Evolutionary conservation across 2,888 invertebrate species (phyloP), one percentile per base, ranked within the genome.

Genomic region (Dynastes hyllus): DNA sequence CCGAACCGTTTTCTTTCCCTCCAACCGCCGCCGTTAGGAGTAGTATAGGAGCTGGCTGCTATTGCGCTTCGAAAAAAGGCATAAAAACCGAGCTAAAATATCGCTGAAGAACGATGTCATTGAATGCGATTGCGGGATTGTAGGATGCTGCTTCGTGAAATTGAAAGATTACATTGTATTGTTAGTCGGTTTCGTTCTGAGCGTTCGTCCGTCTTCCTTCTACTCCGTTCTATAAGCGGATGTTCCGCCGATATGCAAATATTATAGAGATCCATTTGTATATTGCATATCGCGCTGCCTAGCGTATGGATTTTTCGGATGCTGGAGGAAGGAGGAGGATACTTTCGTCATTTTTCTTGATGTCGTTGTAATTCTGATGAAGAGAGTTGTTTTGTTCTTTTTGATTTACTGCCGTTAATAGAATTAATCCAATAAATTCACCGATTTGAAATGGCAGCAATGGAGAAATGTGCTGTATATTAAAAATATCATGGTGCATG

Each of bases 111-210:
- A 83, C 37, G 84, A 84, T 85, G 87, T 85, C 87, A 84, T 86
- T 83, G 87, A 87, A 87, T 87, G 86, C 84, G 85, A 87, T 87
- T 86, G 86, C 86, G 85, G 86, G 87, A 87, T 87, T 86, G 67
- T 84, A 83, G 83, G 84, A 85, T 84, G 85, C 84, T 85, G 82
- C 85, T 85, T 84, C 83, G 85, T 85, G 86, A 87, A 87, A 87
- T 87, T 87, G 87, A 87, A 87, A 87, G 87, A 87, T 87, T 87
- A 87, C 86, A 83, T 84, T 84, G 86, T 87, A 87, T 87, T 87
- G 87, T 87, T 85, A 85, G 73, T 58, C 40, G 37, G 58, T 70
- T 70, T 73, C 58, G 37, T 58, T 11, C 16, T 9, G 11, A 37
- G 32, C 84, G 86, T 40, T 27, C 6, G 37, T 22, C 45, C 67